Evolutionary conservation across 2,113 vertebrate species (phyloP), one percentile per base, ranked within the genome.

Genomic region (Caranx melampygus): DNA sequence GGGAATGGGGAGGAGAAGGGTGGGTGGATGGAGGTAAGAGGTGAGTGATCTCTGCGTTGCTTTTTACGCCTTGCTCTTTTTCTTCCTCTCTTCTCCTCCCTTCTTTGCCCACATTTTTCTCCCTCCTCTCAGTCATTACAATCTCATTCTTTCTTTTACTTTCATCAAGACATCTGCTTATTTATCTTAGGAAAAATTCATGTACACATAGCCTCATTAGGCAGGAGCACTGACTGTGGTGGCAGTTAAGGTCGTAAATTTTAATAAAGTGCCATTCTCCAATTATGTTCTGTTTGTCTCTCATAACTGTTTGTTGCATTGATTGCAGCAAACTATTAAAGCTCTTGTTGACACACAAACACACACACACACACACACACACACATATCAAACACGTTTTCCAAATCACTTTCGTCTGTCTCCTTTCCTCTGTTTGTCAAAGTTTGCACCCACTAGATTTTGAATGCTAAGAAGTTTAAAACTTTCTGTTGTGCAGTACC

Each of bases 1-100:
- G 72, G 75, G 74, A 85, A 65, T 65, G 79, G 83, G 75, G 75
- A 72, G 58, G 72, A 88, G 82, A 83, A 65, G 66, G 77, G 80
- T 37, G 34, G 58, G 74, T 65, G 63, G 77, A 75, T 54, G 59
- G 52, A 89, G 58, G 83, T 70, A 82, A 84, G 71, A 82, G 79
- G 75, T 80, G 72, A 84, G 79, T 78, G 70, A 88, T 83, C 75
- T 84, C 80, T 74, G 45, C 60, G 69, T 86, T 10, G 34, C 52
- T 73, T 80, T 78, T n/a, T 42, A 54, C 26, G 64, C 37, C 42
- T 8, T 51, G 67, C 26, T 59, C 33, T 68, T 55, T 65, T 33
- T 72, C 61, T 57, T 16, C 65, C 44, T 7, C 14, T 49, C 45
- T 45, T 52, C 49, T 31, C 31, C 20, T 51, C 11, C 12, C 34